Base-by-base conservation (phyloP, 2,113 vertebrate species). In the Motacilla tschutschensis region DNA sequence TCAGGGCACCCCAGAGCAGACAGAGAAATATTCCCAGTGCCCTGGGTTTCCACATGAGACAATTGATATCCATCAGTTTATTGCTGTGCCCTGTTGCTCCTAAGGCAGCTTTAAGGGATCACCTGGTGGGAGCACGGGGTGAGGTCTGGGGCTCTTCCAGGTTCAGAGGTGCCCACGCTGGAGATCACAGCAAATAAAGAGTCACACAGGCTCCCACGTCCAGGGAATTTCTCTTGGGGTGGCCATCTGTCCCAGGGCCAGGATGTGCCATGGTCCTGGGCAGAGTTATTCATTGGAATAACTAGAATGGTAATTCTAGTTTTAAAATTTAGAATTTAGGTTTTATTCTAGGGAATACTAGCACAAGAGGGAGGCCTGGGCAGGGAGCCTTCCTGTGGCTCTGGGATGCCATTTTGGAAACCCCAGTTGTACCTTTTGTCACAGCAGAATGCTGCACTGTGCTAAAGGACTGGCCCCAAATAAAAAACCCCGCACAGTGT, bases 81-180 rank as follows among this genome's bases (percentile, higher is more conserved):
- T 60, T 3, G 2, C 43, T 77, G 62, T 1, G 1, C 35, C 9
- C 12, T 4, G 14, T 20, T 4, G 2, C 16, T 60, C 44, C 54
- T 25, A 17, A 57, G n/a, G 13, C 36, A 71, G 46, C 10, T 54
- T 55, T 54, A 24, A 63, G 29, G 40, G 26, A 10, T 48, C 29
- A 25, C 2, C 6, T 26, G 29, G 5, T 40, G 53, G 12, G 18
- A 20, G 11, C 14, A 20, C 0, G 0, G 19, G 14, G 25, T 8
- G 31, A 43, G 36, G 13, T 4, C 46, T 25, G 54, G 47, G 70
- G 22, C 3, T 38, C 35, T 6, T 17, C 10, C 28, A 36, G 48
- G 9, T 18, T 47, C 44, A 3, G 63, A 25, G 21, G 16, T 31
- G 44, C 12, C 33, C 33, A 8, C 0, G 0, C 19, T 41, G 53